These are phyloP conservation scores for Chymomyza caudatula DNA, from an alignment of 2,888 invertebrate species.

Conservation along the genomic window DNA sequence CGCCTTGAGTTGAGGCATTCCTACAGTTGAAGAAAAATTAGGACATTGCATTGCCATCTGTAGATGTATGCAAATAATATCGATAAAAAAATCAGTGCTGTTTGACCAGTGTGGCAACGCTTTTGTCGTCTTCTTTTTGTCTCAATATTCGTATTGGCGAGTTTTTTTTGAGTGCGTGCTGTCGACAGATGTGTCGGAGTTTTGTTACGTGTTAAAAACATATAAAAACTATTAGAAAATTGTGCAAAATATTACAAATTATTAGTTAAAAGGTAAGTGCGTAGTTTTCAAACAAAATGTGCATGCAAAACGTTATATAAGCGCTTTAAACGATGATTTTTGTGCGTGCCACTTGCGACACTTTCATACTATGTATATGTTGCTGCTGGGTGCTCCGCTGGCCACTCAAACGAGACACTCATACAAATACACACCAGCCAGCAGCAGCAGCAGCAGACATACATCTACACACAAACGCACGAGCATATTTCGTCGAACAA, in stretches of 20 bases:
- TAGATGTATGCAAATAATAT: neutral
- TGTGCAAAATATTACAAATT: constrained; percentile 48
- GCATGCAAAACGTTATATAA: neutral
- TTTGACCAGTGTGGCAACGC: constrained; percentile 33
- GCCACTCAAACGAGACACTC: constrained; percentile 49
- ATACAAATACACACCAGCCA: constrained; percentile 22
- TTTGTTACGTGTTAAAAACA: constrained; percentile 57
- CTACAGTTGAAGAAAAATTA: neutral
- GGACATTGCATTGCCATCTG: neutral
- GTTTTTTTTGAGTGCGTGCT: constrained; percentile 26
- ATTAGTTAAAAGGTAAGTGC: constrained; percentile 51
- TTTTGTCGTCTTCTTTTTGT: neutral
- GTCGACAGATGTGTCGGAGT: constrained; percentile 45
- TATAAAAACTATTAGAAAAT: constrained; percentile 41
- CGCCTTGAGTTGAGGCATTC: too few species aligned
- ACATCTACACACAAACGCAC: constrained; percentile 28
- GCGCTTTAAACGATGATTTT: neutral
- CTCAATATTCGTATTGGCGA: neutral
- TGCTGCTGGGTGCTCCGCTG: constrained; percentile 49
- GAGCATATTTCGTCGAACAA: constrained; percentile 49
- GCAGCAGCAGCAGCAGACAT: neutral
- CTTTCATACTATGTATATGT: constrained; percentile 3
- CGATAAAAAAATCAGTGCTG: neutral
- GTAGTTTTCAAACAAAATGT: neutral
- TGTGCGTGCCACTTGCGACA: constrained; percentile 1